These are phyloP conservation scores for Falco peregrinus DNA, from an alignment of 2,797 vertebrate species.

Conservation along the genomic window DNA sequence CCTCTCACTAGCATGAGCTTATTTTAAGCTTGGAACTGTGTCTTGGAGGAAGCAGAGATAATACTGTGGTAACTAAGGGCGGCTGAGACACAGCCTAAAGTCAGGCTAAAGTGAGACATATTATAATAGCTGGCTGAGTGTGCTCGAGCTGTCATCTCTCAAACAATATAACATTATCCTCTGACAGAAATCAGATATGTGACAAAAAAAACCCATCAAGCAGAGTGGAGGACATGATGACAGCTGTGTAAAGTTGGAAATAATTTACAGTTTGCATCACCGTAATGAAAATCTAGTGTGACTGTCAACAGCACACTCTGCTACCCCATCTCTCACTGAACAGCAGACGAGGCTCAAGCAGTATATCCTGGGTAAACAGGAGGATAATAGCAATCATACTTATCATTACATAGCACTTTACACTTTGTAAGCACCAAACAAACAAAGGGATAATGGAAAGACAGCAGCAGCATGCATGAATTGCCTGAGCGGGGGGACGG, in stretches of 20 bases:
- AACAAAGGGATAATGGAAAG: neutral
- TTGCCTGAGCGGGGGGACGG: neutral
- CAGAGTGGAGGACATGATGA: slow-evolving; percentile 53
- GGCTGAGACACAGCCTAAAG: slow-evolving; percentile 37
- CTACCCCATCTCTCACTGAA: neutral
- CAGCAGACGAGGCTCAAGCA: slow-evolving; percentile 51
- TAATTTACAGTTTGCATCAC: slow-evolving; percentile 69
- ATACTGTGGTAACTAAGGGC: neutral
- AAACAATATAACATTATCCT: slow-evolving; percentile 64
- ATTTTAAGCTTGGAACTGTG: neutral
- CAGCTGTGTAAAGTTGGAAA: slow-evolving; percentile 62
- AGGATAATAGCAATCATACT: slow-evolving; percentile 45
- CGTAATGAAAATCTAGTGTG: slow-evolving; percentile 67
- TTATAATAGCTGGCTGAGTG: slow-evolving; percentile 66
- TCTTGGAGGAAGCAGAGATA: neutral
- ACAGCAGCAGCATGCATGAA: neutral
- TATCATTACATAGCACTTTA: slow-evolving; percentile 31
- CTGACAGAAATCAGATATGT: slow-evolving; percentile 74
- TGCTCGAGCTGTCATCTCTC: slow-evolving; percentile 61
- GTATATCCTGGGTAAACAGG: slow-evolving; percentile 44
- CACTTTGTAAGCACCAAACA: slow-evolving; percentile 28
- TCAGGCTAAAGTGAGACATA: slow-evolving; percentile 67
- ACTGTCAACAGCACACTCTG: slow-evolving; percentile 44
- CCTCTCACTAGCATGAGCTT: neutral
- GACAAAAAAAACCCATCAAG: slow-evolving; percentile 57